Evolutionary conservation across 2,888 invertebrate species (phyloP), one percentile per base, ranked within the genome.

Genomic region (Drosophila fulvimacula): DNA sequence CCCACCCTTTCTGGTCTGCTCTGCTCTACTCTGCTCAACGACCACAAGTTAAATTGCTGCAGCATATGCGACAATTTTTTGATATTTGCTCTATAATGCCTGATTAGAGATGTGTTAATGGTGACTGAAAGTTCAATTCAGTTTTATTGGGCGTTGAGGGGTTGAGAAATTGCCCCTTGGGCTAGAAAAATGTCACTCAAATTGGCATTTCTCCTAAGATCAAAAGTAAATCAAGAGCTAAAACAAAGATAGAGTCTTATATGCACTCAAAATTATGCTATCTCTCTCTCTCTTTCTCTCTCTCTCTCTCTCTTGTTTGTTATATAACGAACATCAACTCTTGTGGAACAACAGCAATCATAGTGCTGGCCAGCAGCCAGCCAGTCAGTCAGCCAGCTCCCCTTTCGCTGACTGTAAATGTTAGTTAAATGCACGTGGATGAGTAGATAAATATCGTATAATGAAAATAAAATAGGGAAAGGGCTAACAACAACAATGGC

Each of bases 371-470:
- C 59, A 36, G 41, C 57, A 21, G 56, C 21, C 36, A 36, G 21
- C 36, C 38, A 38, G 56, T 10, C 32, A 58, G 24, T 59, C 59
- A 42, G 44, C 60, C 75, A 39, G 11, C 48, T 56, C 44, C 11
- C 48, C 11, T n/a, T 51, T 39, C 41, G 34, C 36, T 52, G 53
- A 3, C 56, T 62, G 79, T 82, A 90, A 91, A 85, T 88, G 89
- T 79, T 86, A 79, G 89, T 81, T 89, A 88, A 91, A 87, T 90
- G 89, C 91, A 90, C 88, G 87, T 90, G 91, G 81, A 90, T 89
- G 89, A 89, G 88, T 89, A 89, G 81, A 90, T 87, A 90, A 90
- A 89, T 88, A 90, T 86, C 75, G 77, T 86, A 82, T 86, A 86
- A 86, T 89, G 89, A 86, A 89, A 84, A 82, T 82, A 79, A 81